Evolutionary conservation across 1,140 invertebrate genomes (phyloP).

Genomic region (Elymnias hypermnestra): DNA sequence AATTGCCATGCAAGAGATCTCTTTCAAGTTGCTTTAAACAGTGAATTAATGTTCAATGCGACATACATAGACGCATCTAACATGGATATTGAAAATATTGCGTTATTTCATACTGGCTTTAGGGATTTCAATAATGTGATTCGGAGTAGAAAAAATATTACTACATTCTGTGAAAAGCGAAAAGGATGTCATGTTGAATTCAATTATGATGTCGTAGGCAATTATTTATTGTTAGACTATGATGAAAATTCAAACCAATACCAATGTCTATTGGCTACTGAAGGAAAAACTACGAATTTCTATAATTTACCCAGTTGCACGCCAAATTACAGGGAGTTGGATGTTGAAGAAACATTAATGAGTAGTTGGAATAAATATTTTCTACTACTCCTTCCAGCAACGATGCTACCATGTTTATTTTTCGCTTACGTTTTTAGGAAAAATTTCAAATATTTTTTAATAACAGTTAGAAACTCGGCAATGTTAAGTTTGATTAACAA

Average conservation of each 20-base stretch:
- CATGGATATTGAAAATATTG: not conserved
- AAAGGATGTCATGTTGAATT: constrained; percentile 3
- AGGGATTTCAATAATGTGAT: constrained; percentile 36
- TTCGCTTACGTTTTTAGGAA: constrained; percentile 61
- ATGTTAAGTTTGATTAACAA: constrained; percentile 64
- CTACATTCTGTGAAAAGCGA: constrained; percentile 23
- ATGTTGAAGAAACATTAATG: constrained; percentile 18
- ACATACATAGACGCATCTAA: not conserved
- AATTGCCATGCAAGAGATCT: constrained; percentile 70
- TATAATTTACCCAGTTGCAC: constrained; percentile 32
- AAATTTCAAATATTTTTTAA: constrained; percentile 76
- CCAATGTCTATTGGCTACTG: constrained; percentile 35
- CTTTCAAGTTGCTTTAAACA: constrained; percentile 54
- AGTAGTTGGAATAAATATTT: constrained; percentile 27
- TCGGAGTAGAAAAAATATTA: constrained; percentile 21
- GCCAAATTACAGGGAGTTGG: constrained; percentile 18
- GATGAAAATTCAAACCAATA: constrained; percentile 26
- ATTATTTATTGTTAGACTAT: constrained; percentile 47
- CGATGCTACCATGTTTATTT: constrained; percentile 39
- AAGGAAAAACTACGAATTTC: constrained; percentile 27
- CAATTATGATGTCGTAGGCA: constrained; percentile 5
- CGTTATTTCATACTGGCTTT: constrained; percentile 33
- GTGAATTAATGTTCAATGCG: constrained; percentile 23
- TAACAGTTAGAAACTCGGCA: constrained; percentile 74
- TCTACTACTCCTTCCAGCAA: constrained; percentile 29